phyloP scores from a whole-genome alignment of 2,113 vertebrate species.

The Anolis sagrei region DNA sequence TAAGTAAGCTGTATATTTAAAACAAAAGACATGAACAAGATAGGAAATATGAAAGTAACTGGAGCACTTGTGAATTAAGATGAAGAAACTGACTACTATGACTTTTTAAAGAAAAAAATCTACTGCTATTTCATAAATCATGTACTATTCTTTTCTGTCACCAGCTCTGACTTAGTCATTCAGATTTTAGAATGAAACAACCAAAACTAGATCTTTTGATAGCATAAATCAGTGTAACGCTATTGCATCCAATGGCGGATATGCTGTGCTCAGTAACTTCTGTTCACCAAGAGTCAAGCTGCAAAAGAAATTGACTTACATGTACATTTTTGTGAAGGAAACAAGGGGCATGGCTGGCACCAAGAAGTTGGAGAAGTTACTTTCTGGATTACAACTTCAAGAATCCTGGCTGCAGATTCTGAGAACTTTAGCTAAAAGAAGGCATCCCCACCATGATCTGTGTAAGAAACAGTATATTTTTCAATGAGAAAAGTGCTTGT shows the following conservation, averaged over 20 bases:
- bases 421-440: no score
- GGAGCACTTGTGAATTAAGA: constrained; percentile 3
- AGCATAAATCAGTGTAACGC: not conserved
- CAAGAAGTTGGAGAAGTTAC: not conserved
- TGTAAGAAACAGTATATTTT: no score
- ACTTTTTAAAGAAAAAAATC: not conserved
- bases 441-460: no score
- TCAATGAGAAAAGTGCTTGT: no score
- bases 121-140: constrained; percentile 11
- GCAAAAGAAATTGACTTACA: not conserved
- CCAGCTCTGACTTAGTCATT: not conserved
- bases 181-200: constrained; percentile 1
- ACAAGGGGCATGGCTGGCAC: not conserved
- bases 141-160: not conserved
- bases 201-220: not conserved
- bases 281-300: not conserved
- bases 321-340: not conserved
- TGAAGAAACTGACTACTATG: not conserved
- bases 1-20: constrained; percentile 51
- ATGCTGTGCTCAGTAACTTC: not conserved
- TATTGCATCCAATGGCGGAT: not conserved
- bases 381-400: no score
- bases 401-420: no score
- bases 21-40: not conserved
- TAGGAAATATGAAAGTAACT: constrained; percentile 36